Evolutionary conservation across 2,797 vertebrate genomes (phyloP).

Genomic region (Spinus olivaceus): DNA sequence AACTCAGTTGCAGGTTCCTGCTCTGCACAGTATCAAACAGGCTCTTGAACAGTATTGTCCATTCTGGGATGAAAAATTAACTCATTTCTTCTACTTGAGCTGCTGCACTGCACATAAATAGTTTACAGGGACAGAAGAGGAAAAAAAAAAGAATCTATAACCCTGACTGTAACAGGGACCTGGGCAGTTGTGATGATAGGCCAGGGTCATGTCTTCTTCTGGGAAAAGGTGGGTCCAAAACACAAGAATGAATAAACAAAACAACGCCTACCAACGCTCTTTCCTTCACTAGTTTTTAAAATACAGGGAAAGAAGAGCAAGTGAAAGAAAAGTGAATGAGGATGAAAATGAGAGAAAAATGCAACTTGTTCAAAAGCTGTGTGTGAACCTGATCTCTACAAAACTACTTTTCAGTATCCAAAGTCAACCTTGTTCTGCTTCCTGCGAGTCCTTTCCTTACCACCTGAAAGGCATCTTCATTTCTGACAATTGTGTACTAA

Average conservation of each 20-base stretch:
- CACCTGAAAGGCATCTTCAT: not conserved
- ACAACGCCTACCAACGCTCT: rapidly evolving
- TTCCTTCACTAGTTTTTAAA: not conserved
- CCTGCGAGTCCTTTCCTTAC: not conserved
- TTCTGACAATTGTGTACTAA: not conserved
- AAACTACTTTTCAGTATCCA: not conserved
- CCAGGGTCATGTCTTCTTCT: not conserved
- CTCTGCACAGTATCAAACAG: not conserved
- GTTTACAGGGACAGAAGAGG: not conserved
- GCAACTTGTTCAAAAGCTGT: not conserved
- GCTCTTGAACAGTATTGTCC: not conserved
- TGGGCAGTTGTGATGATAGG: not conserved
- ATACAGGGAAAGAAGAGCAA: not conserved
- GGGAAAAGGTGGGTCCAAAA: not conserved
- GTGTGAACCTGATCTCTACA: not conserved
- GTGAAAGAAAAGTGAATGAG: not conserved
- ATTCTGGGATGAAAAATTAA: not conserved
- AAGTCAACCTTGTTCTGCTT: not conserved
- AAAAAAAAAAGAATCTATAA: not conserved
- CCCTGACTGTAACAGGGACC: not conserved
- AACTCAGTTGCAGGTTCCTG: not conserved
- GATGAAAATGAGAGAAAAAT: not conserved
- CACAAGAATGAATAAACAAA: not conserved
- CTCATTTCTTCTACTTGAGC: not conserved
- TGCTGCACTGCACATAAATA: not conserved